A percentile compares a stretch with the other conserved stretches of the same genome.
Evolutionary conservation across 2,888 invertebrate genomes (phyloP).

Genomic region (Fragum sueziense): DNA sequence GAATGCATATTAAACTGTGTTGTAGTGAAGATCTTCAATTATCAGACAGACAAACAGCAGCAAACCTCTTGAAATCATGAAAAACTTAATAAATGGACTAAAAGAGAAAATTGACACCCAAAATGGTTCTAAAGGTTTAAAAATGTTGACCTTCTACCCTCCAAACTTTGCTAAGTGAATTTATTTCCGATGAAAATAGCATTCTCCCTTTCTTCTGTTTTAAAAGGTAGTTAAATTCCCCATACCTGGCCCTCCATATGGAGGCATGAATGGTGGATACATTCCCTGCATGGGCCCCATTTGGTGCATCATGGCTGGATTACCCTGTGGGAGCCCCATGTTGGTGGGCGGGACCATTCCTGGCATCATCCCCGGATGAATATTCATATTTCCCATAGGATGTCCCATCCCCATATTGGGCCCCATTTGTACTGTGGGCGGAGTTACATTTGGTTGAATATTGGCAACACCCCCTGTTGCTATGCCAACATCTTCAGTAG

Average conservation of each 20-base stretch:
- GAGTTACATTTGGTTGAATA: background rate
- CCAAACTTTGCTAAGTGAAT: too few species aligned
- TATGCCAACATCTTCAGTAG: background rate
- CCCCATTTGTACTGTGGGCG: background rate
- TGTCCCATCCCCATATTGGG: background rate
- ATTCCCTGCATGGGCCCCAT: constrained; percentile 37
- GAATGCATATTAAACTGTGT: too few species aligned
- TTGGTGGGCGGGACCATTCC: constrained; percentile 5
- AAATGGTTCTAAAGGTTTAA: too few species aligned
- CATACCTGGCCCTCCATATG: constrained; percentile 47
- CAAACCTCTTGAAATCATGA: too few species aligned
- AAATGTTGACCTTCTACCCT: too few species aligned
- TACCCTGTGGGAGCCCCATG: background rate
- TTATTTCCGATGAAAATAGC: too few species aligned
- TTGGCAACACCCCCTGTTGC: background rate
- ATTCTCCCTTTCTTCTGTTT: too few species aligned
- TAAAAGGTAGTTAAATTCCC: too few species aligned
- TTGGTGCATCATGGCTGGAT: constrained; percentile 26
- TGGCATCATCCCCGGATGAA: constrained; percentile 14
- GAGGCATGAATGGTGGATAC: constrained; percentile 48
- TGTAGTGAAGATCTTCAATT: too few species aligned
- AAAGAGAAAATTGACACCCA: too few species aligned
- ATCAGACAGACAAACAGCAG: too few species aligned
- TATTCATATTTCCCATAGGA: constrained; percentile 1
- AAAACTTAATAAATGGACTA: too few species aligned